These are phyloP conservation scores for Nibea albiflora DNA, from an alignment of 2,113 vertebrate genomes.

Conservation along the genomic window DNA sequence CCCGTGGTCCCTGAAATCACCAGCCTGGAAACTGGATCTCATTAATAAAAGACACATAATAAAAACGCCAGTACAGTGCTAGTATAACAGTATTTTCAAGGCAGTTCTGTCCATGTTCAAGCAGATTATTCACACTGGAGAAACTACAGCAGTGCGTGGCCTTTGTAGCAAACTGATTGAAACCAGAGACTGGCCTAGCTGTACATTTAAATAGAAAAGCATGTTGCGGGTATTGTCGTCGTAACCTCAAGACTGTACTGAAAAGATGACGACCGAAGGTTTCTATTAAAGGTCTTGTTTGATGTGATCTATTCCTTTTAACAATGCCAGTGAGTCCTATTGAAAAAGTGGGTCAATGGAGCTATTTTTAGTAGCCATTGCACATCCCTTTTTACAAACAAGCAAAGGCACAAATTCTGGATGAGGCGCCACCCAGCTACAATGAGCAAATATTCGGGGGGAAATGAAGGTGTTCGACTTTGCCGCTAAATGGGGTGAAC, in stretches of 20 bases:
- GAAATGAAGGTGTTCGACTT: conserved; percentile 71
- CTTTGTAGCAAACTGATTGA: conserved; percentile 2
- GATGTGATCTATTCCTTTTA: conserved; percentile 64
- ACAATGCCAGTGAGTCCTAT: conserved; percentile 71
- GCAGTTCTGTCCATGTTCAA: not conserved
- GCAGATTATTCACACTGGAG: not conserved
- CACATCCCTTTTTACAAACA: conserved; percentile 72
- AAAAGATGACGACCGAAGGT: conserved; percentile 48
- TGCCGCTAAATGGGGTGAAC: conserved; percentile 74
- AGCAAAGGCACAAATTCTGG: conserved; percentile 72
- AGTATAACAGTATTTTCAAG: conserved; percentile 4
- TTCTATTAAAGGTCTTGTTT: conserved; percentile 53
- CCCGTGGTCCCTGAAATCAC: not conserved
- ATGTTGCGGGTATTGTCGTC: conserved; percentile 27
- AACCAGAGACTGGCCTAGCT: not conserved
- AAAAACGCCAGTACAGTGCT: not conserved
- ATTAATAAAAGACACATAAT: not conserved
- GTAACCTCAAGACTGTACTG: conserved; percentile 16
- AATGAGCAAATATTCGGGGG: conserved; percentile 68
- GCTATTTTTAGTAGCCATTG: conserved; percentile 82
- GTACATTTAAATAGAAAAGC: conserved; percentile 15
- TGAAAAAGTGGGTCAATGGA: conserved; percentile 80
- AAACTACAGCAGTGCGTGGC: not conserved
- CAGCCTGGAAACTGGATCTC: not conserved
- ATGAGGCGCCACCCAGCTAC: conserved; percentile 63